Conservation (phyloP, 2,797 vertebrate species). For the Myripristis murdjan region DNA sequence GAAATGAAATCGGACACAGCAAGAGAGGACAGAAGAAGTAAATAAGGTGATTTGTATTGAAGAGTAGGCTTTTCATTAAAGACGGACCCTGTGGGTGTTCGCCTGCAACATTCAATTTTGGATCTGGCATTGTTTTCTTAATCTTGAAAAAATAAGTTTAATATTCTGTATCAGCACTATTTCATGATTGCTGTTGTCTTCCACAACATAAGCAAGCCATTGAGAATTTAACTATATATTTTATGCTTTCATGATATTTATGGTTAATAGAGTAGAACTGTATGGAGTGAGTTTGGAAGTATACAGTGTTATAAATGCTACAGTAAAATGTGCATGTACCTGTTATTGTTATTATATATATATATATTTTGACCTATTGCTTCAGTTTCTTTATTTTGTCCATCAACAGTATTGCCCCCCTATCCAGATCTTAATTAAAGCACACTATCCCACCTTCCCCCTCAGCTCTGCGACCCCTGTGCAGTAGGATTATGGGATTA, state of each 20-base stretch:
- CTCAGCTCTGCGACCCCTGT: constrained; percentile 91
- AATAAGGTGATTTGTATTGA: constrained; percentile 94
- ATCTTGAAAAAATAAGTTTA: constrained; percentile 32
- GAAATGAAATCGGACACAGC: constrained; percentile 94
- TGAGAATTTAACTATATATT: constrained; percentile 14
- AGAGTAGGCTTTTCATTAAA: constrained; percentile 96
- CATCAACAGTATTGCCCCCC: constrained; percentile 74
- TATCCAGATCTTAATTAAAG: constrained; percentile 96
- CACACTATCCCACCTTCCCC: constrained; percentile 92
- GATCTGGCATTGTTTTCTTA: constrained; percentile 32
- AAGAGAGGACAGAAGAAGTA: constrained; percentile 81
- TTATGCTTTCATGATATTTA: constrained; percentile 24
- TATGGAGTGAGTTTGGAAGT: constrained; percentile 17
- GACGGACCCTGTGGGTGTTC: constrained; percentile 86
- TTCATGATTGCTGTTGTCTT: constrained; percentile 37
- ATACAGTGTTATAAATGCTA: constrained; percentile 3
- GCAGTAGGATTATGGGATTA: constrained; percentile 99
- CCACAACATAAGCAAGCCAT: constrained; percentile 42
- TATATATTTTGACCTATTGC: constrained; percentile 20
- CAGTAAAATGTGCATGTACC: background rate
- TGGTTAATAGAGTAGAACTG: constrained; percentile 1
- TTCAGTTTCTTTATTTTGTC: constrained; percentile 58
- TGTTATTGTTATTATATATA: background rate
- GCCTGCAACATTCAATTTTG: constrained; percentile 89
- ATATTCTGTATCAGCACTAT: constrained; percentile 53